phyloP scores from a whole-genome alignment of 2,888 invertebrate genomes.

The Acholoe squamosa region DNA sequence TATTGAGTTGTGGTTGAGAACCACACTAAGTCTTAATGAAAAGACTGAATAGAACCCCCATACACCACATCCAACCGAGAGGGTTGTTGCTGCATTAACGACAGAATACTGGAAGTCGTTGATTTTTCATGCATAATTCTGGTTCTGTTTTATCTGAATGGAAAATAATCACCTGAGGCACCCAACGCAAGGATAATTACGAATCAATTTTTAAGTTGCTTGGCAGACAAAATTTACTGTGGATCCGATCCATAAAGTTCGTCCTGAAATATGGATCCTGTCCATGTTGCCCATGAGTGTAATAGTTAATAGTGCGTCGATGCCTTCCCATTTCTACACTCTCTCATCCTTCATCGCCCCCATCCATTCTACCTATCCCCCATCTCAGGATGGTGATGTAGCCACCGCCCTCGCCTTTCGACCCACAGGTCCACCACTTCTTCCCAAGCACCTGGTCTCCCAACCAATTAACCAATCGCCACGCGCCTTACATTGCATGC shows the following conservation, averaged over 20 bases:
- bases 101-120: no score
- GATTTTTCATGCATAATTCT: no score
- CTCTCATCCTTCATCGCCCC: not conserved
- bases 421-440: not conserved
- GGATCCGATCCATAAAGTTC: not conserved
- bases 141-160: no score
- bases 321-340: not conserved
- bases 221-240: not conserved
- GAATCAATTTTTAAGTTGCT: no score
- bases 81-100: no score
- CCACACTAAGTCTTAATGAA: no score
- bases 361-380: not conserved
- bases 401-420: conserved; percentile 23
- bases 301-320: not conserved
- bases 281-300: not conserved
- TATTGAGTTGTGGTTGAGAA: no score
- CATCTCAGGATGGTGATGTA: not conserved
- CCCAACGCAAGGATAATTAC: no score
- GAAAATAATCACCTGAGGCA: no score
- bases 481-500: conserved; percentile 33
- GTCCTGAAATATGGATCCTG: not conserved
- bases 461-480: conserved; percentile 40
- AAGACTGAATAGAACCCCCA: no score
- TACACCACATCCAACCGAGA: no score
- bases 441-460: conserved; percentile 13